Base-by-base conservation (phyloP, 2,888 invertebrate genomes). In the Julus scandinavius region DNA sequence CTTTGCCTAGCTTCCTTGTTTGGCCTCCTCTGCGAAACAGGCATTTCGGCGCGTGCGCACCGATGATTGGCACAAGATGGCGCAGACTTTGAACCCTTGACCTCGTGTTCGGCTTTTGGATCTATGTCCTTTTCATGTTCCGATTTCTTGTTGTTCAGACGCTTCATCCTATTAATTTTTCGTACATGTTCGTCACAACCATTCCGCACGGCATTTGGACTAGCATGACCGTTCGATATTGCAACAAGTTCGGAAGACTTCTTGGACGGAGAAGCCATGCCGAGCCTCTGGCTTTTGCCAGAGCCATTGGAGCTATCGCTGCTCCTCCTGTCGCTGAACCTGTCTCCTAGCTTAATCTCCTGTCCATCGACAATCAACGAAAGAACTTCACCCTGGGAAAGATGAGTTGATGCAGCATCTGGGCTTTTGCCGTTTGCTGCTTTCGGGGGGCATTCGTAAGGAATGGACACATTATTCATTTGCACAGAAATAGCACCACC, bases 1-100 rank as follows among this genome's bases (percentile, higher is more conserved):
- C 86, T 86, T 49, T 86, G 86, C 86, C 86, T 41, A 45, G 86
- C 86, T 11, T 38, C 41, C 9, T 45, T 86, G 41, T 86, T 86
- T 13, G 86, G 86, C 15, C 40, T 38, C n/a, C 86, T 86, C 49
- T 86, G 86, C 41, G 5, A 49, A 7, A 9, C 15, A 13, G 84
- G 11, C 13, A 17, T 13, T 83, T 83, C 84, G 13, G 41, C 2
- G 9, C 54, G 54, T 0, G 2, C 3, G 13, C 5, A 15, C 54
- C 3, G 13, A 6, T 6, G 3, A 54, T 17, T 17, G 17, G 11
- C 54, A 54, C 5, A 3, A 13, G 54, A 15, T 15, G 54, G 13
- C 54, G 11, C 54, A 9, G 54, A 13, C 54, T 54, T 17, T 7
- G 45, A 2, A 45, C 1, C 45, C 45, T 2, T 45, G 6, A 45